phyloP scores from a whole-genome alignment of 2,888 invertebrate species.

The Ypsolopha sequella region DNA sequence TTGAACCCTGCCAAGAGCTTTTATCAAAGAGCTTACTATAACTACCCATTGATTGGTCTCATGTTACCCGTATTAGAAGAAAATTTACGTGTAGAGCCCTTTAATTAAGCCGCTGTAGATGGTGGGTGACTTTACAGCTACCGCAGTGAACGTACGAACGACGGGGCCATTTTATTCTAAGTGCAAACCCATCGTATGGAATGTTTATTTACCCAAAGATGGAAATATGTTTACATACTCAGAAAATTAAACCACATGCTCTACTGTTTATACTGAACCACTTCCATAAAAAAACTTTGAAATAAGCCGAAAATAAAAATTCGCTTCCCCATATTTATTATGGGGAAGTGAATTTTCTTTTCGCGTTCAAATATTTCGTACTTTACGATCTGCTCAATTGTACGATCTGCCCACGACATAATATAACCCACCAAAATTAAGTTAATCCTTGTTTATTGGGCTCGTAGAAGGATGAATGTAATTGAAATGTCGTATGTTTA shows the following conservation, averaged over 20 bases:
- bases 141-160: too few relatives aligned
- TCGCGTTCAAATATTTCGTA: too few relatives aligned
- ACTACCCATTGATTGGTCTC: background rate
- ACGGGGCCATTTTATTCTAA: background rate
- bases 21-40: background rate
- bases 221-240: background rate
- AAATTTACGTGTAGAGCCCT: background rate
- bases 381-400: too few relatives aligned
- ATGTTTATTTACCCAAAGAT: background rate
- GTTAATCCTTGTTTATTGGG: background rate
- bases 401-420: too few relatives aligned
- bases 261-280: too few relatives aligned
- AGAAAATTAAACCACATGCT: too few relatives aligned
- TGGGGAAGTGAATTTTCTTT: too few relatives aligned
- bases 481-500: background rate
- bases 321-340: too few relatives aligned
- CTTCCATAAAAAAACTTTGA: too few relatives aligned
- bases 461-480: background rate
- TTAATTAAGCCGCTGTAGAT: background rate
- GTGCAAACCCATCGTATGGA: background rate
- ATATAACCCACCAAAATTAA: too few relatives aligned
- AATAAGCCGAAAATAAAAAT: too few relatives aligned
- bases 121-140: too few relatives aligned
- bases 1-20: background rate
- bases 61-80: background rate